Evolutionary conservation across 2,888 invertebrate species (phyloP).

Genomic region (Epiblema foenella): DNA sequence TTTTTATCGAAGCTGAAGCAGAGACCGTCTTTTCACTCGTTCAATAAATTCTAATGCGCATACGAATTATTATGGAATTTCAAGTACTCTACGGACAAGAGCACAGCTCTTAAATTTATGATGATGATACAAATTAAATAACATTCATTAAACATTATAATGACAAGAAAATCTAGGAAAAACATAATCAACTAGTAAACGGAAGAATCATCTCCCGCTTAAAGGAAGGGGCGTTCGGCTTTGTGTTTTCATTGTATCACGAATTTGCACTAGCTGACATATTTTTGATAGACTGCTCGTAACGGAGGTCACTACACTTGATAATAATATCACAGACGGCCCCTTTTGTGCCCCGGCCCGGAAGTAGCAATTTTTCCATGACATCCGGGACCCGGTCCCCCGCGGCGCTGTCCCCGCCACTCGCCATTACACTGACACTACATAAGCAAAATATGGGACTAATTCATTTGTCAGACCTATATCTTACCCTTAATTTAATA

Average conservation of each 20-base stretch:
- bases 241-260: slow-evolving; percentile 24
- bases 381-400: slow-evolving; percentile 70
- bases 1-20: no score
- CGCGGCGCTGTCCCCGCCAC: slow-evolving; percentile 69
- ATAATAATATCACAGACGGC: slow-evolving; percentile 73
- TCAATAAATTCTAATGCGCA: no score
- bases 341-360: slow-evolving; percentile 72
- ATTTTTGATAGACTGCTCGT: slow-evolving; percentile 65
- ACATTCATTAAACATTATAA: not conserved
- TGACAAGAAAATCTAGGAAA: not conserved
- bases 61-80: no score
- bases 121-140: no score
- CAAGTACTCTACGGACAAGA: no score
- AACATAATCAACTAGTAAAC: slow-evolving; percentile 12
- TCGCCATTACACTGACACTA: slow-evolving; percentile 54
- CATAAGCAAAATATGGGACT: slow-evolving; percentile 52
- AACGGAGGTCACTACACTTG: slow-evolving; percentile 71
- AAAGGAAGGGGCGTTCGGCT: slow-evolving; percentile 6
- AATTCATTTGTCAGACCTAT: slow-evolving; percentile 43
- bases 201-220: not conserved
- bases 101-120: no score
- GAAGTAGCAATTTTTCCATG: slow-evolving; percentile 81
- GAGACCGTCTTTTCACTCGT: no score
- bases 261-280: slow-evolving; percentile 26
- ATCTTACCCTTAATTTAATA: slow-evolving; percentile 27